phyloP scores from a whole-genome alignment of 2,888 invertebrate genomes.

The Melieria omissa region DNA sequence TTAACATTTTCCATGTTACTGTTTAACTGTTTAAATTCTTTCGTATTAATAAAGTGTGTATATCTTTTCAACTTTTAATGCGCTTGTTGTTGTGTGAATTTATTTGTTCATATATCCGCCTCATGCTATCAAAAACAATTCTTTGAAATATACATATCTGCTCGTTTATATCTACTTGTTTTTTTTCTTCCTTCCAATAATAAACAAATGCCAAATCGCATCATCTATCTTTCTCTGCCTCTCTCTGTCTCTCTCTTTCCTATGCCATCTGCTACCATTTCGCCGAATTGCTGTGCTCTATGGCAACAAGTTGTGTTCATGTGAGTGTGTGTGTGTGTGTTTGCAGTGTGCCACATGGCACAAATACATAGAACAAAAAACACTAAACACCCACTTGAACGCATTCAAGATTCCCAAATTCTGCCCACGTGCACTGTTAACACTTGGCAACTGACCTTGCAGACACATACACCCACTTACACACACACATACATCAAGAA shows the following conservation, averaged over 20 bases:
- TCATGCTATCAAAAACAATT: background rate
- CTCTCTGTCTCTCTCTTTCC: constrained; percentile 18
- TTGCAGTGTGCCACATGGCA: no score
- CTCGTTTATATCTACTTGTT: constrained; percentile 24
- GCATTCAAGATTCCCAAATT: no score
- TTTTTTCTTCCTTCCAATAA: background rate
- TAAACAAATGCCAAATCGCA: constrained; percentile 1
- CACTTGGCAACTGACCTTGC: no score
- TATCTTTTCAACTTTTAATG: constrained; percentile 47
- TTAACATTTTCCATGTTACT: background rate
- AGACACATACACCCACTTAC: no score
- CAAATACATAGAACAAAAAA: background rate
- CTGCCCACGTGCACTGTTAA: no score
- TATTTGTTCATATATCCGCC: constrained; percentile 40
- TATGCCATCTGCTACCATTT: no score
- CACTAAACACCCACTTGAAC: background rate
- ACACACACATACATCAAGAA: background rate
- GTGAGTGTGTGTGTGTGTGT: constrained; percentile 4
- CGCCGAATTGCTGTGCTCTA: no score
- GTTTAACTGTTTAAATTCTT: constrained; percentile 35
- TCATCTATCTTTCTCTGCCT: background rate
- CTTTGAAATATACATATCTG: background rate
- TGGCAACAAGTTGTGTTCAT: no score
- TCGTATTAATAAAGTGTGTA: background rate
- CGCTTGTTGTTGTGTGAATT: constrained; percentile 55